These are phyloP conservation scores for Teleogryllus oceanicus DNA, from an alignment of 2,888 invertebrate genomes.

Conservation along the genomic window DNA sequence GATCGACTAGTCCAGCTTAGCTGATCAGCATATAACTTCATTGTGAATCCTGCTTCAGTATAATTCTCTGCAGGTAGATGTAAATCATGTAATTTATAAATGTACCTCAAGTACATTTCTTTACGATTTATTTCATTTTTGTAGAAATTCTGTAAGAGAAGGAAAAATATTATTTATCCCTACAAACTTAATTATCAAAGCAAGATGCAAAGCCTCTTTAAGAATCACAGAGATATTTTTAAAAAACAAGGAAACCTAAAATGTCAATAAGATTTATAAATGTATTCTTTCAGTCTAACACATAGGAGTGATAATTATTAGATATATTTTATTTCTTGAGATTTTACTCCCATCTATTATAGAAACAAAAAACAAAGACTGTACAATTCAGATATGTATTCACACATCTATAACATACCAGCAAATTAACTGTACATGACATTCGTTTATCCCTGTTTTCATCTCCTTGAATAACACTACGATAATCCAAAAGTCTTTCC, in stretches of 20 bases:
- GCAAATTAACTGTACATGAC: conserved; percentile 92
- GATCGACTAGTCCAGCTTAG: conserved; percentile 69
- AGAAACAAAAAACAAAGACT: background rate
- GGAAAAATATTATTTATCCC: no score
- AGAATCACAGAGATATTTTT: no score
- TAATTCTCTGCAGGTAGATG: conserved; percentile 89
- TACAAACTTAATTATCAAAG: no score
- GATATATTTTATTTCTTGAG: no score
- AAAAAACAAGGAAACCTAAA: no score
- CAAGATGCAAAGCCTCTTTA: no score
- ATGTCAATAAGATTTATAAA: no score
- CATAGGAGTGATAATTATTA: no score
- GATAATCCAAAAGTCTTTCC: conserved; percentile 86
- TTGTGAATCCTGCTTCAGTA: conserved; percentile 91
- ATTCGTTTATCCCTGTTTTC: conserved; percentile 92
- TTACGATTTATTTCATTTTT: conserved; percentile 92
- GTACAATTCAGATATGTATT: background rate
- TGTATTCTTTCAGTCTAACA: no score
- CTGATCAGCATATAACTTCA: conserved; percentile 89
- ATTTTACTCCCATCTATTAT: no score
- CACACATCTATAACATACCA: conserved; percentile 55
- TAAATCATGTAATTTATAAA: conserved; percentile 89
- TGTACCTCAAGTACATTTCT: conserved; percentile 93
- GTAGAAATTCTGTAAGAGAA: conserved; percentile 76
- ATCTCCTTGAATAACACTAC: conserved; percentile 91